phyloP scores from a whole-genome alignment of 2,797 vertebrate genomes.

The Taenioides sp. region DNA sequence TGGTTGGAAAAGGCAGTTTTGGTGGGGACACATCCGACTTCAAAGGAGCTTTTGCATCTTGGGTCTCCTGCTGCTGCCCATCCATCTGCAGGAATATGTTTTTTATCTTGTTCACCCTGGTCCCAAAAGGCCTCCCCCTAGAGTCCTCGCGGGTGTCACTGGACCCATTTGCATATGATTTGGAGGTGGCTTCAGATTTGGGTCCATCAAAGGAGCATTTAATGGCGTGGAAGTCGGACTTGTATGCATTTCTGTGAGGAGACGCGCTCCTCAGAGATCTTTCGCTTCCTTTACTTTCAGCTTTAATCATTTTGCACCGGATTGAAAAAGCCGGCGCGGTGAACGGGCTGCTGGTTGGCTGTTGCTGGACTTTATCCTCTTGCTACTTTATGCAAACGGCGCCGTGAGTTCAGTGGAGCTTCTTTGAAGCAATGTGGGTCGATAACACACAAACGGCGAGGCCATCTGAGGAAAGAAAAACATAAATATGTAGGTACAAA shows the following conservation, averaged over 20 bases:
- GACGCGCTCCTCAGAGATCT: conserved; percentile 89
- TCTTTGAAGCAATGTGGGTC: conserved; percentile 52
- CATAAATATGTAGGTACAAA: conserved; percentile 21
- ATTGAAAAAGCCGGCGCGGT: not conserved
- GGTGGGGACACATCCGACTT: conserved; percentile 77
- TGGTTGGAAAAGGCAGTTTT: conserved; percentile 72
- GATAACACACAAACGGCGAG: conserved; percentile 48
- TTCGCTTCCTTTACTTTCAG: conserved; percentile 88
- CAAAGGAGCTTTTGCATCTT: conserved; percentile 64
- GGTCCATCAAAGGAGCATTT: conserved; percentile 91
- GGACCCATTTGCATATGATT: conserved; percentile 81
- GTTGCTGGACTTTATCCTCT: conserved; percentile 28
- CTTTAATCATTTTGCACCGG: conserved; percentile 85
- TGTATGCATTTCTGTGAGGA: conserved; percentile 92
- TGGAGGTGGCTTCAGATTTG: conserved; percentile 76
- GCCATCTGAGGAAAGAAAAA: conserved; percentile 44
- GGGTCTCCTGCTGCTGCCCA: conserved; percentile 77
- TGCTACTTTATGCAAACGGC: conserved; percentile 42
- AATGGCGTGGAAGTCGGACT: conserved; percentile 91
- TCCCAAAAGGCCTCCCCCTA: conserved; percentile 83
- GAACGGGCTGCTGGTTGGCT: conserved; percentile 25
- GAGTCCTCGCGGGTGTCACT: conserved; percentile 78
- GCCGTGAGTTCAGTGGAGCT: conserved; percentile 59
- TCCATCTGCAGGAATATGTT: conserved; percentile 95
- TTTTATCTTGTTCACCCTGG: conserved; percentile 91